Percentiles rank a stretch among this genome's conserved stretches.
Conservation (phyloP, 2,797 vertebrate species). For the Euthynnus affinis region DNA sequence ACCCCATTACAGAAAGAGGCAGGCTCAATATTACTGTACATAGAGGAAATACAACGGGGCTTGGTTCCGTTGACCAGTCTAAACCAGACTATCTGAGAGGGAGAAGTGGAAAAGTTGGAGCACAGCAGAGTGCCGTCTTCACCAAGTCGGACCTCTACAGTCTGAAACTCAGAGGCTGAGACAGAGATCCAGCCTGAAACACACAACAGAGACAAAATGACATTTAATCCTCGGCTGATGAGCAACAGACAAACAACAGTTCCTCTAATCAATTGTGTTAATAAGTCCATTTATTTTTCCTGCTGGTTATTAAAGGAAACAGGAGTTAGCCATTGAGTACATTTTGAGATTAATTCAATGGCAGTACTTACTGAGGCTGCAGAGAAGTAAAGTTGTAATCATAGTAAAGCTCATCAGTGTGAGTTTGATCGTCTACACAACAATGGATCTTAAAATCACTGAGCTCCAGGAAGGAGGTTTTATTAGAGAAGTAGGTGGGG, state of each 20-base stretch:
- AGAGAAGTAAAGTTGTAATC: not conserved
- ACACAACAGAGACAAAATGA: not conserved
- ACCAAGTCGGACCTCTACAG: conserved; percentile 14
- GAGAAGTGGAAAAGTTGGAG: conserved; percentile 16
- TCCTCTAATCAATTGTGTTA: too few species aligned
- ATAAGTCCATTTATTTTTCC: too few species aligned
- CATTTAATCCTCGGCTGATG: too few species aligned
- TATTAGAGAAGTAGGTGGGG: too few species aligned
- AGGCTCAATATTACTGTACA: not conserved
- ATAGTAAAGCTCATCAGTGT: not conserved
- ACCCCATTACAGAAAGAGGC: not conserved
- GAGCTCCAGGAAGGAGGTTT: too few species aligned
- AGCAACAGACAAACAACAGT: too few species aligned
- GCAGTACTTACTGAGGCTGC: conserved; percentile 15
- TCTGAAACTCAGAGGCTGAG: not conserved
- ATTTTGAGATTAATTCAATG: not conserved
- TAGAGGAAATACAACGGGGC: conserved; percentile 12
- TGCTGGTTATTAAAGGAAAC: too few species aligned
- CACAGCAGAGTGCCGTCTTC: conserved; percentile 48
- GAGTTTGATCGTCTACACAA: too few species aligned
- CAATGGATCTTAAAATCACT: too few species aligned
- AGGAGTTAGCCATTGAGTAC: too few species aligned
- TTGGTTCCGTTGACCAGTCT: conserved; percentile 23
- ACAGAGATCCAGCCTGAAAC: not conserved
- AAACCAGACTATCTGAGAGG: conserved; percentile 46